Evolutionary conservation across 2,113 vertebrate species (phyloP), one percentile per base, ranked within the genome.

Genomic region (Pomatostomus ruficeps): DNA sequence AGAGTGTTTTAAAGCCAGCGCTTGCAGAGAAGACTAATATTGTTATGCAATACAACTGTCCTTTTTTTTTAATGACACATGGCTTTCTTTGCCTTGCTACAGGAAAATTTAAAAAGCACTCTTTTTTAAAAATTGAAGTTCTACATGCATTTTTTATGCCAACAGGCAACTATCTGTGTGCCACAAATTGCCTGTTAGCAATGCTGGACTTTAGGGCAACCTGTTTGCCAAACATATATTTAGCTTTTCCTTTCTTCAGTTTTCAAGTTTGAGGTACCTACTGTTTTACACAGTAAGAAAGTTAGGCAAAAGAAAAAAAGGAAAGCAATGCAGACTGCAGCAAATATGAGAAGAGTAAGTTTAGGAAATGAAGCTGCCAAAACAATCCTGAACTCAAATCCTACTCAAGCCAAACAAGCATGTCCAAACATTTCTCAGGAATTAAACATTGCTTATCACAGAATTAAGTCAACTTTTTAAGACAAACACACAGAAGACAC

Each of bases 351-450:
- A 90, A 92, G 58, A 86, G 29, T 8, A 57, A 87, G 65, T 61
- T 80, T 58, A 94, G 70, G 85, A 97, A 95, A 94, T 23, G 59
- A 68, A 73, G 83, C 57, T 91, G 93, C 73, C 89, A 92, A 91
- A 95, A 81, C 48, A 89, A 88, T 45, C 74, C 48, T 46, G 45
- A 92, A 71, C 40, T 92, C 63, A 68, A 89, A 45, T 33, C 42
- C 38, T 62, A 57, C 42, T 76, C 36, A 80, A 95, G 82, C 42
- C 9, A 7, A 93, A 88, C 51, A 88, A 76, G 72, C 51, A 93
- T 6, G 13, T 38, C 46, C 58, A 92, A 81, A 86, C 59, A 59
- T 71, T 80, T 88, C 28, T 88, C n/a, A 55, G 59, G 23, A 83
- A 66, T 73, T 76, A 85, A 61, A 81, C 90, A 73, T 1, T 42